Percentiles rank a stretch among this genome's conserved stretches.
Conservation (phyloP, 2,888 invertebrate genomes). For the Beris chalybata region DNA sequence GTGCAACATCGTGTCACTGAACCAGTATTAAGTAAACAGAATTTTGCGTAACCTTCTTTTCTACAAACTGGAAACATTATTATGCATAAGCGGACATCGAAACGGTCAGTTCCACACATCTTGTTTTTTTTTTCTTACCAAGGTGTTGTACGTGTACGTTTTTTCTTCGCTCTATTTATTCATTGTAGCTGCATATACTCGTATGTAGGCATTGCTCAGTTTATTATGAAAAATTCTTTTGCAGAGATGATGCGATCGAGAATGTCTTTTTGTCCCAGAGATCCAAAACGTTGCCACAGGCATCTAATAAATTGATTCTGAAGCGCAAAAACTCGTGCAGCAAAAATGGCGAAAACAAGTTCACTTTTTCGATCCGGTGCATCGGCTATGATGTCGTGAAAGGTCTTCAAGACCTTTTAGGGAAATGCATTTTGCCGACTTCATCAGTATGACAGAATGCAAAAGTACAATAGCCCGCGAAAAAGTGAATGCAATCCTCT, state of each 20-base stretch:
- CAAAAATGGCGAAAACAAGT: slow-evolving; percentile 34
- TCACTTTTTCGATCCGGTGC: slow-evolving; percentile 7
- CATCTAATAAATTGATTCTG: slow-evolving; percentile 32
- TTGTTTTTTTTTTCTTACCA: too few relatives aligned
- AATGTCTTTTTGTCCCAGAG: slow-evolving; percentile 9
- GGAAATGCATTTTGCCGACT: slow-evolving; percentile 17
- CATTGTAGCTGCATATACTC: too few relatives aligned
- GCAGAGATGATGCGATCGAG: not conserved
- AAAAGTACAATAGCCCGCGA: slow-evolving; percentile 8
- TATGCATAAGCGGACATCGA: too few relatives aligned
- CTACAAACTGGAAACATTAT: too few relatives aligned
- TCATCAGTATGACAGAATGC: slow-evolving; percentile 19
- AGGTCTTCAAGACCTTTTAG: slow-evolving; percentile 17
- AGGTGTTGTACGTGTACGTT: too few relatives aligned
- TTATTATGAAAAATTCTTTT: too few relatives aligned
- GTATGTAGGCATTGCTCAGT: too few relatives aligned
- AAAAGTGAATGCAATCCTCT: slow-evolving; percentile 25
- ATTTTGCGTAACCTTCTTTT: too few relatives aligned
- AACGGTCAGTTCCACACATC: too few relatives aligned
- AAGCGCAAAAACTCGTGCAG: slow-evolving; percentile 31
- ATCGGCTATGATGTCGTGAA: not conserved
- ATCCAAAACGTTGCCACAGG: slow-evolving; percentile 10
- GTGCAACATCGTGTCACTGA: too few relatives aligned
- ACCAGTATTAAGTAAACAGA: too few relatives aligned
- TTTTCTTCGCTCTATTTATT: too few relatives aligned